Evolutionary conservation across 1,140 invertebrate species (phyloP).

Genomic region (Drosophila quadrilineata): DNA sequence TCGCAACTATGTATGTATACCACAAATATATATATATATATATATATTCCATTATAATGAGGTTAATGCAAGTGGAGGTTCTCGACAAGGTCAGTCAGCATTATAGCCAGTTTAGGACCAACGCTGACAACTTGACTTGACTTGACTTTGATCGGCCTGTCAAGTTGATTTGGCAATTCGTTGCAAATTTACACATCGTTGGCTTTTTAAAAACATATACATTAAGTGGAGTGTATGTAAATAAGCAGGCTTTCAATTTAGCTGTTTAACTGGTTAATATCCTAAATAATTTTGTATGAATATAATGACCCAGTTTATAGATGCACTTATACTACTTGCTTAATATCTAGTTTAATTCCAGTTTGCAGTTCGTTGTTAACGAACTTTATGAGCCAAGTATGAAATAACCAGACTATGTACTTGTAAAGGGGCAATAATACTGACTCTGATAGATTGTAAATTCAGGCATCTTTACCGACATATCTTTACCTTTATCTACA

Average conservation of each 20-base stretch:
- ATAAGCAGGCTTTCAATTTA: neutral
- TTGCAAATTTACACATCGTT: slow-evolving; percentile 16
- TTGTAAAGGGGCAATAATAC: too few species aligned
- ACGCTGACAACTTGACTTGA: slow-evolving; percentile 14
- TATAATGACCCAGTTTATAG: slow-evolving; percentile 2
- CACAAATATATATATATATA: slow-evolving; percentile 6
- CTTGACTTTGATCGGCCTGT: slow-evolving; percentile 42
- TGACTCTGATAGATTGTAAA: too few species aligned
- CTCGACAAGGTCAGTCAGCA: slow-evolving; percentile 4
- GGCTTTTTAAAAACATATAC: slow-evolving; percentile 1
- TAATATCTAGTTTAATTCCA: neutral
- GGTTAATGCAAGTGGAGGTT: too few species aligned
- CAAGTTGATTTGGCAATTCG: slow-evolving; percentile 48
- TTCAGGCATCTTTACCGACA: too few species aligned
- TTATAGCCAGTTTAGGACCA: slow-evolving; percentile 29
- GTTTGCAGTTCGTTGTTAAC: neutral
- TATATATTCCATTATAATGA: slow-evolving; percentile 17
- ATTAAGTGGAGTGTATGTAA: slow-evolving; percentile 17
- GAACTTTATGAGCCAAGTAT: too few species aligned
- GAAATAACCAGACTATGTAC: too few species aligned
- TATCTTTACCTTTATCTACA: too few species aligned
- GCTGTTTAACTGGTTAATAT: neutral
- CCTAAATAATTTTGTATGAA: slow-evolving; percentile 4
- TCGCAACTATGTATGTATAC: slow-evolving; percentile 84
- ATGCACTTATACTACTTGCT: neutral